These are phyloP conservation scores for Drosophila nasuta DNA, from an alignment of 1,140 invertebrate species.

Conservation along the genomic window DNA sequence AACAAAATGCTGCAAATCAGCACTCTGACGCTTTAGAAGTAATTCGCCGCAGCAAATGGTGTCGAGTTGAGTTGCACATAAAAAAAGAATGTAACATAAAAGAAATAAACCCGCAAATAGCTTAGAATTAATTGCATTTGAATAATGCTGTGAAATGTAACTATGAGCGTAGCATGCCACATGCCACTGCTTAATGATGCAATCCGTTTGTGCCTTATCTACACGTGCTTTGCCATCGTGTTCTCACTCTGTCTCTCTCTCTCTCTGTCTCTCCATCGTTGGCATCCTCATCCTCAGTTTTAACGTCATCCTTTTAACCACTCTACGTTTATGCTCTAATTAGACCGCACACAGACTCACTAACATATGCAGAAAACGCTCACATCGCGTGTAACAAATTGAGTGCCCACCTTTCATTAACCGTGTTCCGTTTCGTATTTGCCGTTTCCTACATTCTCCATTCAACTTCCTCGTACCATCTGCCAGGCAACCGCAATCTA, in stretches of 20 bases:
- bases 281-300: background rate
- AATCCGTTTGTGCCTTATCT: slow-evolving; percentile 38
- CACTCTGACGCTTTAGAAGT: background rate
- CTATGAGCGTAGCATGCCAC: background rate
- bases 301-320: slow-evolving; percentile 7
- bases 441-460: slow-evolving; percentile 26
- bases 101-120: too few species aligned
- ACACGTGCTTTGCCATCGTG: background rate
- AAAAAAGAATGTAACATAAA: background rate
- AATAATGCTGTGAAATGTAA: slow-evolving; percentile 19
- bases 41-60: slow-evolving; percentile 1
- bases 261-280: background rate
- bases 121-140: slow-evolving; percentile 25
- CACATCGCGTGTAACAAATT: slow-evolving; percentile 63
- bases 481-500: background rate
- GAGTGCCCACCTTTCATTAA: slow-evolving; percentile 60
- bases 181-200: slow-evolving; percentile 28
- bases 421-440: slow-evolving; percentile 40
- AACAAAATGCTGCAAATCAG: slow-evolving; percentile 45
- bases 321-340: slow-evolving; percentile 63
- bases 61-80: slow-evolving; percentile 7
- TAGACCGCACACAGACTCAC: slow-evolving; percentile 48
- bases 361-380: slow-evolving; percentile 32
- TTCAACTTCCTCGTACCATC: background rate
- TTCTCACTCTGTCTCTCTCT: background rate